Evolutionary conservation across 2,888 invertebrate genomes (phyloP), one percentile per base, ranked within the genome.

Genomic region (Drosophila testacea): DNA sequence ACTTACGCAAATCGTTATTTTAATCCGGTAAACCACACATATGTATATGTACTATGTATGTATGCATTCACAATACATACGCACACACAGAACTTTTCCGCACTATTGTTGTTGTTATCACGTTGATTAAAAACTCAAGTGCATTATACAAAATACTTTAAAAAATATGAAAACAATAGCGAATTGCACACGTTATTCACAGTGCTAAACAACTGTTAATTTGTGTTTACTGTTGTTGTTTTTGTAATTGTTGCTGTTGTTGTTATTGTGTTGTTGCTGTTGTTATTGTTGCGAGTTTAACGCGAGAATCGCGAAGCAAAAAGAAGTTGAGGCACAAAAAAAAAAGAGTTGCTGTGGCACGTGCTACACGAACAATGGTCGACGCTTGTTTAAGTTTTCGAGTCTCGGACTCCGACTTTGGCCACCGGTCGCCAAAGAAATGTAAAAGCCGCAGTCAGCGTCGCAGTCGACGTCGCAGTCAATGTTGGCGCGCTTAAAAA

Each of bases 321-420:
- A 16, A 30, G 50, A 50, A 27, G 50, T 30, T 6, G 13, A 30
- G 10, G 11, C 22, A 3, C 22, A 22, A 39, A 47, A 28, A n/a
- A 39, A 51, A 73, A 55, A 69, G 48, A 73, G 68, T 71, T 76
- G 6, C 54, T 77, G 73, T 71, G 80, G 83, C 91, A 90, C 92
- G 91, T 92, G 92, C 90, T 87, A 80, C 83, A 88, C 89, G 87
- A 91, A 91, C 92, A 91, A 91, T 92, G 90, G 90, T 90, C 91
- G 88, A 79, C 79, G 79, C 87, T 79, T 88, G 83, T 92, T 91
- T 92, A 90, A 91, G 83, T 70, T 73, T 62, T 76, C 46, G 60
- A 76, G 77, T 65, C 55, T 61, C 44, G 34, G 65, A 64, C 61
- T 46, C 32, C 28, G 54, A 55, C 51, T 62, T 34, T 32, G 46